Conservation (phyloP, 2,113 vertebrate genomes). For the Odontesthes bonariensis region DNA sequence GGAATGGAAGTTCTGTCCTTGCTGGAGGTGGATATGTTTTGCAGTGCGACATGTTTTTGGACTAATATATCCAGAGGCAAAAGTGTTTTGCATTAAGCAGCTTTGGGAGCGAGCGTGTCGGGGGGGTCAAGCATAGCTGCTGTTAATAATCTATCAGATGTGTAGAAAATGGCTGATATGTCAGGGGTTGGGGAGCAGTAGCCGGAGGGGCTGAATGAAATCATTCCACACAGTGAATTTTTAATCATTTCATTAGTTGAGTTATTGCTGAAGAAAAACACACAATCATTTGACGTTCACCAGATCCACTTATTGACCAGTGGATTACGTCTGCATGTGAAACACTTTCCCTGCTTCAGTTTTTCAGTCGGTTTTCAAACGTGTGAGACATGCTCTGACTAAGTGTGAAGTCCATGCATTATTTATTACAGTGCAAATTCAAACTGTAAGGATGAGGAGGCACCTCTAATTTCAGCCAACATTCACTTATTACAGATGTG, state of each 20-base stretch:
- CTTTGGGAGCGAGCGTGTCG: constrained; percentile 8
- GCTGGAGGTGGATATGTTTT: constrained; percentile 20
- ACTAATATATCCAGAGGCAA: constrained; percentile 36
- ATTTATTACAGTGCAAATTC: neutral
- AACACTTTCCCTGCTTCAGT: too few relatives aligned
- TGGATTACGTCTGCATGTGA: neutral
- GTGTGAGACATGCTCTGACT: neutral
- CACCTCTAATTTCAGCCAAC: neutral
- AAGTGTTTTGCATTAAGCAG: constrained; percentile 42
- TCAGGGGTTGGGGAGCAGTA: constrained; percentile 18
- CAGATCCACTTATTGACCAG: constrained; percentile 18
- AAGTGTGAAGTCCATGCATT: neutral
- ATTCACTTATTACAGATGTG: neutral
- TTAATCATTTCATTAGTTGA: constrained; percentile 14
- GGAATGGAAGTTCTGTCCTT: constrained; percentile 7
- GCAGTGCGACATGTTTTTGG: constrained; percentile 17
- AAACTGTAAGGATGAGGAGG: neutral
- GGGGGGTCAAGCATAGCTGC: constrained; percentile 39
- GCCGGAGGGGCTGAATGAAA: constrained; percentile 21
- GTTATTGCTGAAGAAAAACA: constrained; percentile 22
- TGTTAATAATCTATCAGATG: constrained; percentile 47
- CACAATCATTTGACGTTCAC: neutral
- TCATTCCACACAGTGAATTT: neutral
- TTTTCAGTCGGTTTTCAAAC: neutral
- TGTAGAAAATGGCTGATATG: constrained; percentile 13